A percentile compares a stretch with the other conserved stretches of the same genome.
Evolutionary conservation across 2,888 invertebrate species (phyloP).

Genomic region (Spatulosminthurus flaviceps): DNA sequence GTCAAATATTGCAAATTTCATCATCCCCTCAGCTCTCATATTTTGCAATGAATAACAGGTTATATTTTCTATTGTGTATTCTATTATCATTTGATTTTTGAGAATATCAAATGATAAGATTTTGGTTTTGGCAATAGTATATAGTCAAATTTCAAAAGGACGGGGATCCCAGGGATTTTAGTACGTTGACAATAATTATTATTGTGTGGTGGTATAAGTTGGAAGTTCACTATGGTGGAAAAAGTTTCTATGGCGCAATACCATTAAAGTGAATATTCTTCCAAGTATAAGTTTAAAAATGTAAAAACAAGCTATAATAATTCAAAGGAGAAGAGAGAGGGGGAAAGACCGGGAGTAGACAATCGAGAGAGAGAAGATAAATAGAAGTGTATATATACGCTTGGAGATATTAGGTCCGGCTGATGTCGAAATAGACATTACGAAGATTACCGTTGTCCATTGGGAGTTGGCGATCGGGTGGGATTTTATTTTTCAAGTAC

Average conservation of each 20-base stretch:
- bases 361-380: not conserved
- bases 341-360: not conserved
- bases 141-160: not conserved
- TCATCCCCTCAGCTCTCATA: not conserved
- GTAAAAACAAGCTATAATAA: conserved; percentile 14
- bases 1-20: not conserved
- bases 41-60: conserved; percentile 18
- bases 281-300: conserved; percentile 13
- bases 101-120: conserved; percentile 8
- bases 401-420: conserved; percentile 38
- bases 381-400: not conserved
- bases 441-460: conserved; percentile 42
- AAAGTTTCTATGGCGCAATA: conserved; percentile 3
- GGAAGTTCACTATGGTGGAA: not conserved
- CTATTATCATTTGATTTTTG: not conserved
- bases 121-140: conserved; percentile 6
- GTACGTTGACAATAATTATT: too few relatives aligned
- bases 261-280: conserved; percentile 12
- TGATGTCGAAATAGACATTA: conserved; percentile 41
- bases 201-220: too few relatives aligned
- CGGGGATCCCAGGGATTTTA: too few relatives aligned
- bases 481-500: conserved; percentile 44
- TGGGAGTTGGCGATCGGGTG: conserved; percentile 36
- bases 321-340: not conserved
- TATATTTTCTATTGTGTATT: not conserved